Conservation (phyloP, 2,888 invertebrate species). For the Spialia ferax region DNA sequence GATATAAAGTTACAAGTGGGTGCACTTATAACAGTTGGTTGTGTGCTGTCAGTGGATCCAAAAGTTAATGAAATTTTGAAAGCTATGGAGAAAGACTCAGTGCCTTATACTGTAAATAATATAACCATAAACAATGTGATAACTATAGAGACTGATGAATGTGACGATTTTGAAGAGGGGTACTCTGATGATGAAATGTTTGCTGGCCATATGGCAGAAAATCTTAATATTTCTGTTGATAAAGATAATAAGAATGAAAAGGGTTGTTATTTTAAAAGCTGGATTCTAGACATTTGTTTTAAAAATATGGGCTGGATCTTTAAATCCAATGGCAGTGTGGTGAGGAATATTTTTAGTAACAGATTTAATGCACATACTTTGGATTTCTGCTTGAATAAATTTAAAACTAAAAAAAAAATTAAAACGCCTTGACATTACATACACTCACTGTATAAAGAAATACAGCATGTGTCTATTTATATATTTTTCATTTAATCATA, state of each 20-base stretch:
- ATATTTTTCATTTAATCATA: too few species aligned
- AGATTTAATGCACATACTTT: neutral
- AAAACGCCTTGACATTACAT: too few species aligned
- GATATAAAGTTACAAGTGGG: slow-evolving; percentile 91
- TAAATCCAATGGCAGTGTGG: slow-evolving; percentile 62
- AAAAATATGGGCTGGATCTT: slow-evolving; percentile 81
- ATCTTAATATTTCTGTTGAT: slow-evolving; percentile 14
- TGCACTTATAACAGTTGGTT: slow-evolving; percentile 91
- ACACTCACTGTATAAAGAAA: too few species aligned
- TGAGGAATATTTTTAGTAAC: slow-evolving; percentile 53
- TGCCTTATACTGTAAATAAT: slow-evolving; percentile 54
- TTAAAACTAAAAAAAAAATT: too few species aligned
- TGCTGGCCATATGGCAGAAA: slow-evolving; percentile 46
- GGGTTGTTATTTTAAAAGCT: slow-evolving; percentile 75
- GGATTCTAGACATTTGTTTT: slow-evolving; percentile 89
- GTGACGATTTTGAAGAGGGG: slow-evolving; percentile 79
- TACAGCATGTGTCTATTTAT: too few species aligned
- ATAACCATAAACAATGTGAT: slow-evolving; percentile 56
- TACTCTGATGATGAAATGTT: slow-evolving; percentile 80
- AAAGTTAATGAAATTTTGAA: slow-evolving; percentile 88
- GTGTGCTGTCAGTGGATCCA: slow-evolving; percentile 89
- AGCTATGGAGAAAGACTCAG: slow-evolving; percentile 81
- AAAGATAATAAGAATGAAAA: slow-evolving; percentile 50
- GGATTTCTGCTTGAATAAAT: too few species aligned
- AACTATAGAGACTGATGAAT: slow-evolving; percentile 41